These are phyloP conservation scores for Montipora foliosa DNA, from an alignment of 64 coral and sea anemone species.

Conservation along the genomic window DNA sequence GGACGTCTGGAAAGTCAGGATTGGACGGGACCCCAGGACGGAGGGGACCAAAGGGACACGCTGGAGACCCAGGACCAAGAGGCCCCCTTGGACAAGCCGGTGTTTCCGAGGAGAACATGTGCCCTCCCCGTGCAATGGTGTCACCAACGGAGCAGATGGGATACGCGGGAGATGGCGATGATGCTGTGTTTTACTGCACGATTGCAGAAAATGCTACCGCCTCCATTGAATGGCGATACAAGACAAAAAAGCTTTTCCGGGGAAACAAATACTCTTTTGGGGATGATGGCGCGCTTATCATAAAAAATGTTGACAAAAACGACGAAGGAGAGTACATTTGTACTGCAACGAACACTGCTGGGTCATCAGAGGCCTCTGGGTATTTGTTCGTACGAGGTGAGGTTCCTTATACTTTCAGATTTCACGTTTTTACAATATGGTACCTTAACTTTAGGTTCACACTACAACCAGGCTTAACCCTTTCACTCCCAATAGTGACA, in stretches of 20 bases:
- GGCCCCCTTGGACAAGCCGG: conserved; percentile 2
- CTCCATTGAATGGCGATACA: conserved; percentile 4
- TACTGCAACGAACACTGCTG: conserved; percentile 17
- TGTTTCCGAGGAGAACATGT: background rate
- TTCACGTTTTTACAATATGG: no score
- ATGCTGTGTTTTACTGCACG: conserved; percentile 20
- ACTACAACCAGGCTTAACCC: no score
- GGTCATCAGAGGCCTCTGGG: background rate
- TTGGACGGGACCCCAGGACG: conserved; percentile 12
- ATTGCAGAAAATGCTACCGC: background rate
- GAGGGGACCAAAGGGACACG: conserved; percentile 10
- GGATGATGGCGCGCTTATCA: conserved; percentile 8
- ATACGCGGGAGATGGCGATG: background rate
- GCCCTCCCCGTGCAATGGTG: background rate
- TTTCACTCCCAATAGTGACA: no score
- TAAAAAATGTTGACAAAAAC: conserved; percentile 34
- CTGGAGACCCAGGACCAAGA: conserved; percentile 23
- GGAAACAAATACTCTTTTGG: conserved; percentile 35
- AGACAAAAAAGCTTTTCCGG: background rate
- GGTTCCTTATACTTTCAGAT: background rate
- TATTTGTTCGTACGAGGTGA: conserved; percentile 24
- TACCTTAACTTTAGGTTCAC: no score
- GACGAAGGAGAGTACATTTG: conserved; percentile 62
- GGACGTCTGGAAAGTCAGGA: background rate
- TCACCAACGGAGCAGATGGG: conserved; percentile 33